Conservation (phyloP, 2,113 vertebrate species). For the Cyprichromis sp. region DNA sequence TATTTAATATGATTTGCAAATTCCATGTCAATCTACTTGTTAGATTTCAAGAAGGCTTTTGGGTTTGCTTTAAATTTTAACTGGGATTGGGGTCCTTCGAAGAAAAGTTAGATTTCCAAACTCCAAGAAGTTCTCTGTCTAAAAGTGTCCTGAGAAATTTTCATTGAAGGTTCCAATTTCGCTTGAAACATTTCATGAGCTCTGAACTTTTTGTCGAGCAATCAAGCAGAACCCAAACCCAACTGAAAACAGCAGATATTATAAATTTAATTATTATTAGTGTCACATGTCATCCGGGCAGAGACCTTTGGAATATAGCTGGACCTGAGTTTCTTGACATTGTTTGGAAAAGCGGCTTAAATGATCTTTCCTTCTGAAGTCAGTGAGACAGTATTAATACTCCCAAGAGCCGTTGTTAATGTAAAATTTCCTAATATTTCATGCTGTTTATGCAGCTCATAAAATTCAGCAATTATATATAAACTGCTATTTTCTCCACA, state of each 20-base stretch:
- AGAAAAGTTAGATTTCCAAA: neutral
- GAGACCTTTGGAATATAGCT: neutral
- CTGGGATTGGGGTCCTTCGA: neutral
- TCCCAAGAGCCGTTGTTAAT: constrained; percentile 2
- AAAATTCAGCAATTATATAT: constrained; percentile 31
- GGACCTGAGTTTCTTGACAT: neutral
- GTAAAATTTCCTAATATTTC: constrained; percentile 35
- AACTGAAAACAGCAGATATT: neutral
- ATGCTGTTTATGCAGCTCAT: constrained; percentile 30
- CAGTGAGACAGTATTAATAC: neutral
- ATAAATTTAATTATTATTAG: neutral
- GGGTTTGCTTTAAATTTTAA: neutral
- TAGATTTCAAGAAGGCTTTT: neutral
- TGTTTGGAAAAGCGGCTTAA: neutral
- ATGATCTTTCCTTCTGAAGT: neutral
- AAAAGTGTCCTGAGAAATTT: neutral
- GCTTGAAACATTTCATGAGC: neutral
- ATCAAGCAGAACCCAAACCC: neutral
- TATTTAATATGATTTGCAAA: neutral
- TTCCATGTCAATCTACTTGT: neutral
- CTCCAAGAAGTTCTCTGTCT: neutral
- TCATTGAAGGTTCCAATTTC: neutral
- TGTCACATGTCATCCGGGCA: neutral
- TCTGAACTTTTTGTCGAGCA: neutral
- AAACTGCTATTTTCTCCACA: constrained; percentile 35